Evolutionary conservation across 2,888 invertebrate genomes (phyloP).

Genomic region (Zeuzera pyrina): DNA sequence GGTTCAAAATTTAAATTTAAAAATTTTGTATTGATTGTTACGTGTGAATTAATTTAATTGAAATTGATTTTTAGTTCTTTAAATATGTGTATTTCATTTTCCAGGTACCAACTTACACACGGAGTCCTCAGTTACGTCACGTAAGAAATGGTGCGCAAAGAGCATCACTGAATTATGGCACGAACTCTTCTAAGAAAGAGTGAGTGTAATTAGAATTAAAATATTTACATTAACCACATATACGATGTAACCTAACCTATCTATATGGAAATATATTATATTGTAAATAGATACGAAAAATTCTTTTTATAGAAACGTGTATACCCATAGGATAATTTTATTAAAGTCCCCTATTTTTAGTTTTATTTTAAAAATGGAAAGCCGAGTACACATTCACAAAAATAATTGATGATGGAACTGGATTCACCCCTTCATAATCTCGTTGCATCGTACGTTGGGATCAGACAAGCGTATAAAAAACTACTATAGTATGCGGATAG

Average conservation of each 20-base stretch:
- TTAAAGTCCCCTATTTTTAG: constrained; percentile 43
- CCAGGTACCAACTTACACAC: constrained; percentile 47
- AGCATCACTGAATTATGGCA: constrained; percentile 28
- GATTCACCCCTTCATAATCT: constrained; percentile 57
- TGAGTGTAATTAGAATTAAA: constrained; percentile 21
- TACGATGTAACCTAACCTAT: too few relatives aligned
- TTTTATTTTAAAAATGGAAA: constrained; percentile 68
- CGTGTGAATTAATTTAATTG: constrained; percentile 33
- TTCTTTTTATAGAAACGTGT: too few relatives aligned
- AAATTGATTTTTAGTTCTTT: constrained; percentile 2
- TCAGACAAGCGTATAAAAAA: not conserved
- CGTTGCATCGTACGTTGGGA: constrained; percentile 18
- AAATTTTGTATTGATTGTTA: constrained; percentile 31
- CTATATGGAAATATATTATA: too few relatives aligned
- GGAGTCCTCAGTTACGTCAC: too few relatives aligned
- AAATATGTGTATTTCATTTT: constrained; percentile 26
- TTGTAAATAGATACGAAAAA: too few relatives aligned
- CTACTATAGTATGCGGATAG: too few relatives aligned
- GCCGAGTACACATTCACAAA: constrained; percentile 46
- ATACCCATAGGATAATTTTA: constrained; percentile 53
- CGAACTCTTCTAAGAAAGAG: constrained; percentile 37
- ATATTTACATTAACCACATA: not conserved
- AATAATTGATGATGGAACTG: constrained; percentile 60
- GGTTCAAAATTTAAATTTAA: constrained; percentile 42
- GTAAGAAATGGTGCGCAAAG: constrained; percentile 29